phyloP scores from a whole-genome alignment of 2,113 vertebrate genomes.

The Stigmatopora nigra region DNA sequence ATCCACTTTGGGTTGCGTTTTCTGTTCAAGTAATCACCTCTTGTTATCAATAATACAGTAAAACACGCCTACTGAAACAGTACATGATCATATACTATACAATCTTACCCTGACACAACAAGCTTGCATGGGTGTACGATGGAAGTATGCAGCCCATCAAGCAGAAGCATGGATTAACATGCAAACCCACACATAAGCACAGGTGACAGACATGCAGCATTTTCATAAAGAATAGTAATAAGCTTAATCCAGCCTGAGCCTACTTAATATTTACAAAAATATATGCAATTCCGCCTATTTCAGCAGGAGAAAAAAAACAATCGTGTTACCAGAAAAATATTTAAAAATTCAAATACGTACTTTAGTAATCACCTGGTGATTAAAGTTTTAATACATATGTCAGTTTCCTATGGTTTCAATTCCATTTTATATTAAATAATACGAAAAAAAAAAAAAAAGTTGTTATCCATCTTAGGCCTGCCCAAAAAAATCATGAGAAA shows the following conservation, averaged over 20 bases:
- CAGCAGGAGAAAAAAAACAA: neutral
- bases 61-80: neutral
- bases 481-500: too few relatives aligned
- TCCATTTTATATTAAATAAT: constrained; percentile 5
- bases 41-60: neutral
- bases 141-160: constrained; percentile 29
- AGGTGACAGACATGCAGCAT: constrained; percentile 16
- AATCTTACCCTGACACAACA: constrained; percentile 10
- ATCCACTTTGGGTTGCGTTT: constrained; percentile 79
- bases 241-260: constrained; percentile 34
- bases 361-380: neutral
- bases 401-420: constrained; percentile 1
- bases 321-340: constrained; percentile 6
- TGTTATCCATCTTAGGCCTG: neutral
- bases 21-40: constrained; percentile 69
- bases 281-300: neutral
- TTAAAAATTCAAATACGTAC: too few relatives aligned
- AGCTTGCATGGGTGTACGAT: neutral
- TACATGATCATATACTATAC: neutral
- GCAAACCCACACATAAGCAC: constrained; percentile 12
- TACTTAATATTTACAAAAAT: constrained; percentile 1
- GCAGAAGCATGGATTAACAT: constrained; percentile 16
- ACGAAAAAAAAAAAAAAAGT: too few relatives aligned
- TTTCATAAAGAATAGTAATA: constrained; percentile 28
- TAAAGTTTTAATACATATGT: neutral